Base-by-base conservation (phyloP, 2,888 invertebrate genomes). In the Dryocosmus kuriphilus region DNA sequence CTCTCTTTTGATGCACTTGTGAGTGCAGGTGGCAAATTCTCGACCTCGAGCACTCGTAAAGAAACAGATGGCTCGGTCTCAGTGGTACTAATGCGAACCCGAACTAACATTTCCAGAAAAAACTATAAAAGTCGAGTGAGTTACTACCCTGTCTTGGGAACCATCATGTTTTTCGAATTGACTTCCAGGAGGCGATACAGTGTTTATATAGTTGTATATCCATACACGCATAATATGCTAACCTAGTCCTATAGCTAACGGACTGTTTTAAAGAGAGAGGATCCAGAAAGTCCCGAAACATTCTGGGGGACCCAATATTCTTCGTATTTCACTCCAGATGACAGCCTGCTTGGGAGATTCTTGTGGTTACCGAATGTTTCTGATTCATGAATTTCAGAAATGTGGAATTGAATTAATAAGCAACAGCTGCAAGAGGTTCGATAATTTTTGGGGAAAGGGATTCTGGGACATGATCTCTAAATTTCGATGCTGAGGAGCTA, bases 341-440 rank as follows among this genome's bases (percentile, higher is more conserved):
- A 24, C 65, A 65, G n/a, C 38, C 35, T 65, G 35, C 24, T 38
- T 41, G 14, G 11, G 41, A 65, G 22, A 65, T 65, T 32, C 65
- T 65, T 65, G 65, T 65, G 41, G 65, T 65, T n/a, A 35, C 38
- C 38, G 63, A 63, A 63, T 38, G 22, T 63, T 38, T 35, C 32
- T 38, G 57, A 57, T 57, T 24, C 57, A 35, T 65, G 65, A 65
- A 65, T 65, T 65, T 41, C 24, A n/a, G 24, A 65, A 38, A 63
- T 65, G 65, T 65, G 24, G 63, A 65, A 38, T 65, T 41, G 41
- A 65, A 65, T 65, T 65, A 65, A 65, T 65, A 65, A 65, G 65
- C 65, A 57, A 57, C 57, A 57, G 57, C 57, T 57, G 38, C 41
- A 22, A 65, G 38, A n/a, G 22, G 38, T 65, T 38, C 16, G 38